Evolutionary conservation across 2,888 invertebrate species (phyloP), one percentile per base, ranked within the genome.

Genomic region (Phalera bucephala): DNA sequence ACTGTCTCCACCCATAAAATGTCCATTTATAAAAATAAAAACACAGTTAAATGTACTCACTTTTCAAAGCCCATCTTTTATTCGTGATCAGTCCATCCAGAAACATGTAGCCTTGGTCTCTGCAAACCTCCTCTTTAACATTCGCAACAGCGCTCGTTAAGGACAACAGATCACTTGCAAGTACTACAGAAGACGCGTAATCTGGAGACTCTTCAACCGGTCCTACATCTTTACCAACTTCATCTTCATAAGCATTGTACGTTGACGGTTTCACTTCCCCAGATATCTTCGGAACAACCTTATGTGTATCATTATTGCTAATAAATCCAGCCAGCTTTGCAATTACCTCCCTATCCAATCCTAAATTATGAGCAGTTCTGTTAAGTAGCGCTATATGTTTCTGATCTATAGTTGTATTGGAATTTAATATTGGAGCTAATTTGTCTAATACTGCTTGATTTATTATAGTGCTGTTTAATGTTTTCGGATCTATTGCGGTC

Each of bases 51-150:
- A n/a, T n/a, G n/a, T 52, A 91, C 91, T 91, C 58, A 91, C 91
- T 91, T 66, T 91, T 85, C 50, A 91, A 66, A n/a, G 92, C 91
- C 91, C 91, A 91, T 72, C 86, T 74, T 55, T 90, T 89, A 52
- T 90, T 89, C 61, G 72, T 64, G 7, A 87, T 72, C 38, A 91
- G 65, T 36, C 90, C 90, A 55, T 89, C 80, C 44, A 91, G 57
- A 25, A 91, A 86, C 35, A 75, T 71, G 43, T 81, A 80, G 0
- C 88, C 91, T 36, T 92, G 91, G 25, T 87, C 82, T 37, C 88
- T 78, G 64, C 92, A 92, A 1, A 70, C 54, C 19, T 72, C 70
- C 35, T 89, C 87, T 44, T 85, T 70, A 21, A 91, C 80, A 40
- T 80, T 82, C 6, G 84, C 79, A 22, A 91, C 74, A 13, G 90